Evolutionary conservation across 2,797 vertebrate species (phyloP), one percentile per base, ranked within the genome.

Genomic region (Perodicticus potto): DNA sequence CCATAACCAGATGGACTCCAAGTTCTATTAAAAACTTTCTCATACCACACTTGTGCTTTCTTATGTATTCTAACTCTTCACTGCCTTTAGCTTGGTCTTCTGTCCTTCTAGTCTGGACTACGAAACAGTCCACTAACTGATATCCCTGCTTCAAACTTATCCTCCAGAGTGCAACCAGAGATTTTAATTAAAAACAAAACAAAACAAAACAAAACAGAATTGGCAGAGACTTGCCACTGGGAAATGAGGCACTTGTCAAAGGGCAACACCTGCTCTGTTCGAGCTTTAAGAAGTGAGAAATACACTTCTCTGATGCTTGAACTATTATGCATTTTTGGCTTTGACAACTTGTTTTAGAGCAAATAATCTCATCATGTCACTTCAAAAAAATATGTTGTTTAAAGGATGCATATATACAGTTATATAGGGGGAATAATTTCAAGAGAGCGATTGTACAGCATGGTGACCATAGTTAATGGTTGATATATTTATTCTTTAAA

Each of bases 241-340:
- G 65, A 90, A 93, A 77, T 69, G 10, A 77, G 29, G 5, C 32
- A 25, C 19, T 32, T 93, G 29, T 45, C 61, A 40, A 45, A n/a
- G 61, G 82, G 92, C 49, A 76, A 69, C 27, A 89, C 49, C 34
- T 89, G 74, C 34, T 72, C 78, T 86, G 57, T 72, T 83, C 83
- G 45, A 90, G 72, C 34, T 77, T 72, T 17, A 72, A 90, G 37
- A 22, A 81, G 20, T 14, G 72, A 91, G 27, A 72, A 83, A 84
- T 65, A 59, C 7, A 84, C 74, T 73, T 77, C 37, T 70, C 5
- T 74, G 63, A 77, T 69, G 40, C 37, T 45, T 86, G 74, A 97
- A 91, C 34, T 63, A 17, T 78, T 77, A 84, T 2, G 49, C n/a
- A 82, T 93, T 89, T 80, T 45, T 6, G 6, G 14, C 23, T 53